phyloP scores from a whole-genome alignment of 2,797 vertebrate genomes.

The Mus minutoides region DNA sequence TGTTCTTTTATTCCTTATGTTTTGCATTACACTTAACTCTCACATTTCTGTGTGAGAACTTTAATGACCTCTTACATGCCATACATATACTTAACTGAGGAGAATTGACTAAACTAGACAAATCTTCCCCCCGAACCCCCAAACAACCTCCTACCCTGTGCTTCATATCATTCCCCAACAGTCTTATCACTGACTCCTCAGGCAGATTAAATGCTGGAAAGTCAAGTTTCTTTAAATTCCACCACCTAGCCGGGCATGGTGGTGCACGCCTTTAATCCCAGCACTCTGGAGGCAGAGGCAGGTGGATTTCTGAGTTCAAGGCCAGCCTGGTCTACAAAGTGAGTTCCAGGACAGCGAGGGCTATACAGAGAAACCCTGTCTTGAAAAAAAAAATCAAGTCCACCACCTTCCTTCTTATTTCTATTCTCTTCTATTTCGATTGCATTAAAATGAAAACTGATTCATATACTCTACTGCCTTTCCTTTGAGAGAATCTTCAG shows the following conservation, averaged over 20 bases:
- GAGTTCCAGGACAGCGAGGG: too few species aligned
- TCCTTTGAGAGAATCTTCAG: background rate
- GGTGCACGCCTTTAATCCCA: too few species aligned
- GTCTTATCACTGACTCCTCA: background rate
- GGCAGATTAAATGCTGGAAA: background rate
- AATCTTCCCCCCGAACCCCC: background rate
- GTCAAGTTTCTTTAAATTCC: background rate
- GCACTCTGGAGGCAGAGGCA: too few species aligned
- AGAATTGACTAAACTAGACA: background rate
- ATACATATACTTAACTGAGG: background rate
- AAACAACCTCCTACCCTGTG: accelerated
- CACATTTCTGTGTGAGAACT: background rate
- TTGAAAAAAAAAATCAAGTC: too few species aligned
- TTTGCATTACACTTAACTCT: background rate
- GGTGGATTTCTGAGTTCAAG: too few species aligned
- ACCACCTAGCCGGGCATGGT: too few species aligned
- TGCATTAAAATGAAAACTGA: background rate
- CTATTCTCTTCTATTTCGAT: background rate
- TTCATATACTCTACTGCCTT: background rate
- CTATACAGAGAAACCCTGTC: too few species aligned
- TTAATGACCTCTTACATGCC: background rate
- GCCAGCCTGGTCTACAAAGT: too few species aligned
- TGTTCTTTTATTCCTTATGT: background rate
- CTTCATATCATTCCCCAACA: background rate
- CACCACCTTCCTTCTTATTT: background rate